These are phyloP conservation scores for Drosophila nr. perissopoda DNA, from an alignment of 2,888 invertebrate species.

Conservation along the genomic window DNA sequence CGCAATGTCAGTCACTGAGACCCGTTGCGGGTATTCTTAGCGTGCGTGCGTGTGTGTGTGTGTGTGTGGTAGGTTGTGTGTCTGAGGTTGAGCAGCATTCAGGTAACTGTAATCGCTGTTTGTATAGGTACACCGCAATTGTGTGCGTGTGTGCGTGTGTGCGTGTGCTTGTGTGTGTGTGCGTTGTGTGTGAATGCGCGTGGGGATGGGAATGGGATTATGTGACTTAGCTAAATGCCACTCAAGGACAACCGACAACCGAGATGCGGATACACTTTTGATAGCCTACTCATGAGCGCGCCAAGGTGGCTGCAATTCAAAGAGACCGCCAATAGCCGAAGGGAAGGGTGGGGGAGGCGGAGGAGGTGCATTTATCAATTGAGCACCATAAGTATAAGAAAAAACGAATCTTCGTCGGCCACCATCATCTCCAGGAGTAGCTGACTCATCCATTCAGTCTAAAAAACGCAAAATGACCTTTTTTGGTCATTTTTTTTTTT, in stretches of 20 bases:
- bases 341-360: not conserved
- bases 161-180: slow-evolving; percentile 8
- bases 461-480: not conserved
- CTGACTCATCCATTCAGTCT: slow-evolving; percentile 13
- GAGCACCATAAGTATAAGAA: slow-evolving; percentile 41
- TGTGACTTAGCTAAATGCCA: slow-evolving; percentile 57
- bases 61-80: slow-evolving; percentile 14
- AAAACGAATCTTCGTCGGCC: not conserved
- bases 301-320: slow-evolving; percentile 17
- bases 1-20: slow-evolving; percentile 59
- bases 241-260: slow-evolving; percentile 50
- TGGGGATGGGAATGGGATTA: slow-evolving; percentile 43
- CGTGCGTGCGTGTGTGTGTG: slow-evolving; percentile 7
- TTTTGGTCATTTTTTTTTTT: not conserved
- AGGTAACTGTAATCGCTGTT: slow-evolving; percentile 56
- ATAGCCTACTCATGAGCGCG: slow-evolving; percentile 50
- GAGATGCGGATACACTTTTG: slow-evolving; percentile 36
- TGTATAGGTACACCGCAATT: slow-evolving; percentile 29
- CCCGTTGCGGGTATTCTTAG: slow-evolving; percentile 23
- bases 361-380: slow-evolving; percentile 34
- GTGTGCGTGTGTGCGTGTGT: not conserved
- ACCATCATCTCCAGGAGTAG: not conserved
- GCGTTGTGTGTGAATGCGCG: slow-evolving; percentile 5
- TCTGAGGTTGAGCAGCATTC: slow-evolving; percentile 51
- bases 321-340: not conserved